Evolutionary conservation across 2,888 invertebrate genomes (phyloP), one percentile per base, ranked within the genome.

Genomic region (Stomorhina lunata): DNA sequence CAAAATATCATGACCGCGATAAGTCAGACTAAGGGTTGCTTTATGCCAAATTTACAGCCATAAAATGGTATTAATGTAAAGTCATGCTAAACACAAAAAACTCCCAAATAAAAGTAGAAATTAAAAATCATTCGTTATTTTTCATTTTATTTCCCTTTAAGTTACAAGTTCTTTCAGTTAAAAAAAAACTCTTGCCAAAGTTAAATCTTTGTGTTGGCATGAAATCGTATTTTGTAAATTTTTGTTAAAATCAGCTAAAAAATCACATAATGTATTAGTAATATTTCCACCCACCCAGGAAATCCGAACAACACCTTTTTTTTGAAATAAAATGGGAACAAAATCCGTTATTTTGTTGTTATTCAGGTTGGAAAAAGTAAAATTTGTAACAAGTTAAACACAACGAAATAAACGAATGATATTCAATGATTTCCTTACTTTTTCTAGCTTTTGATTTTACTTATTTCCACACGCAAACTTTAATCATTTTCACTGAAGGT

Each of bases 241-340:
- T 53, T 68, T 66, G 6, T 22, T 15, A 17, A 53, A 53, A 22
- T 50, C 53, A 32, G 7, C 29, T 17, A 17, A 29, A 29, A 55
- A 17, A 22, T 45, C 22, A 15, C 25, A 9, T 55, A n/a, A 20
- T 50, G 4, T 20, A n/a, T n/a, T n/a, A 10, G 15, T 22, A 71
- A 32, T 20, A 59, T 22, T 34, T 45, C n/a, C 37, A 65, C 29
- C n/a, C 57, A 65, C 65, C 45, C 45, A 72, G 65, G 63, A 78
- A 55, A 78, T 71, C 45, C 61, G 53, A 43, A 40, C 40, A 69
- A 55, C 68, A 63, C 61, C 45, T 43, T 77, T 25, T 32, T 37
- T 7, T n/a, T 15, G 40, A 55, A 15, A 25, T 12, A 27, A 50
- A 2, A 17, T 1, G 20, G 32, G n/a, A 25, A 27, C 2, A 9